Evolutionary conservation across 1,140 invertebrate species (phyloP).

Genomic region (Monomorium pharaonis): DNA sequence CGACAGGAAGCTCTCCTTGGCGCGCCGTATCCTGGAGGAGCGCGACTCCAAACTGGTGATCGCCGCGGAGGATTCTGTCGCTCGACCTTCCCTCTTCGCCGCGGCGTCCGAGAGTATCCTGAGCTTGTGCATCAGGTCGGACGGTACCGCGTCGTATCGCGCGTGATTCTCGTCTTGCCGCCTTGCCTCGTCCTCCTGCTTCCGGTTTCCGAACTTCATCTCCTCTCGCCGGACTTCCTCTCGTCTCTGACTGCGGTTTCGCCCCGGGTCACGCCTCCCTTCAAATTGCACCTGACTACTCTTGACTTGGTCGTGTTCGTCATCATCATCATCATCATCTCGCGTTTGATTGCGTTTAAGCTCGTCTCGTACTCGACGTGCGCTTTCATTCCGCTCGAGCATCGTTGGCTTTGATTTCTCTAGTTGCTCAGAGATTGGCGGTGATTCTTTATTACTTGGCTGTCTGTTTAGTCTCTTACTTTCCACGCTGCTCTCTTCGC

Average conservation of each 20-base stretch:
- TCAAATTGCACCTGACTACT: neutral
- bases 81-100: slow-evolving; percentile 53
- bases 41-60: slow-evolving; percentile 54
- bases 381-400: neutral
- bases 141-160: slow-evolving; percentile 44
- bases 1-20: slow-evolving; percentile 75
- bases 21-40: slow-evolving; percentile 66
- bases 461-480: neutral
- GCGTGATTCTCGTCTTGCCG: slow-evolving; percentile 7
- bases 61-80: slow-evolving; percentile 23
- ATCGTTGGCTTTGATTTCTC: neutral
- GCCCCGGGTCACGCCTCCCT: neutral
- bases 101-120: slow-evolving; percentile 60
- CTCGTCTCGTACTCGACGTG: neutral
- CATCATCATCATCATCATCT: neutral
- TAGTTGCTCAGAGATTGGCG: neutral
- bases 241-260: neutral
- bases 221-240: neutral
- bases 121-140: slow-evolving; percentile 71
- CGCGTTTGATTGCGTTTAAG: neutral
- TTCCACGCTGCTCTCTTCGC: neutral
- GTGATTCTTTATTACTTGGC: neutral
- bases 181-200: neutral
- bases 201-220: neutral
- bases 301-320: neutral